Evolutionary conservation across 2,888 invertebrate species (phyloP), one percentile per base, ranked within the genome.

Genomic region (Tachina fera): DNA sequence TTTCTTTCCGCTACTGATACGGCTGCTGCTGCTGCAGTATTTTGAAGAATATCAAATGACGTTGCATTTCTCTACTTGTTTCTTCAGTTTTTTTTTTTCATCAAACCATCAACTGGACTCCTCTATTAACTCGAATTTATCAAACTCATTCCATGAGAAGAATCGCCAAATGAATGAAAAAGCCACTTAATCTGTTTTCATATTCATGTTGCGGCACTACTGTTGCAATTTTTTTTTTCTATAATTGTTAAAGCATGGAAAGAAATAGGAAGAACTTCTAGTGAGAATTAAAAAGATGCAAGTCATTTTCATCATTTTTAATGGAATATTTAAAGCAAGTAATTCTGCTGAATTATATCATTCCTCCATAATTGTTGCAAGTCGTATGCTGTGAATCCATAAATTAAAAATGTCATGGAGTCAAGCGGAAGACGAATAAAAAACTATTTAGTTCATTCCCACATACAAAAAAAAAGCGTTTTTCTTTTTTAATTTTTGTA

Each of bases 251-350:
- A 56, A 53, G 51, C 53, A 81, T 75, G 81, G 68, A 63, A 76
- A 81, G 31, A 47, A 70, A 74, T 16, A 47, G 60, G 14, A 51
- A 67, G 45, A 51, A 11, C 10, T 63, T 3, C 9, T 16, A 63
- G 19, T 72, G 72, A 16, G 45, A 71, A 51, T 47, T 47, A 9
- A 45, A 51, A 61, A 61, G 61, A 31, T 47, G 22, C 60, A 75
- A 81, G 75, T 81, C 74, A 79, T 71, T 78, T 16, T 53, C 80
- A 74, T 58, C 19, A 70, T 60, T 70, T 43, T 70, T 22, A 51
- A 22, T 9, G 22, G 47, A 72, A 79, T 56, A 39, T 56, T 71
- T n/a, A 65, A 79, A 65, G 19, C 49, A 68, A 60, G 41, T 72
- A 72, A 79, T 58, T 31, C 6, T 72, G 61, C 19, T 16, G 63